These are phyloP conservation scores for Nycticebus coucang DNA, from an alignment of 2,113 vertebrate genomes.

Conservation along the genomic window DNA sequence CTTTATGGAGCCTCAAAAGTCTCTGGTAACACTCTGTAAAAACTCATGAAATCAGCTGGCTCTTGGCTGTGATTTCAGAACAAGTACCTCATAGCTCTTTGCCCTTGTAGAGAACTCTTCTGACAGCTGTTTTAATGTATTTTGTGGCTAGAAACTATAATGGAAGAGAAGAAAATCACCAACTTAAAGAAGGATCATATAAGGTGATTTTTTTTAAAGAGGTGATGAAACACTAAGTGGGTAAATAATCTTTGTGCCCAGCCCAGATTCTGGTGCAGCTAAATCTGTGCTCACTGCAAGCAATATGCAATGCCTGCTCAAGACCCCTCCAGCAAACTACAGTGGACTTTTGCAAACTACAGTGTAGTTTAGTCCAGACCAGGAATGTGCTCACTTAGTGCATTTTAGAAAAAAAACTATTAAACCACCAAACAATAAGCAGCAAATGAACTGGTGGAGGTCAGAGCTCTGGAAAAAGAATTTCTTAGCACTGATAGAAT, in stretches of 20 bases:
- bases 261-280: background rate
- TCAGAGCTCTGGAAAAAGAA: background rate
- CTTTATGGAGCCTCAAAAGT: background rate
- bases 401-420: background rate
- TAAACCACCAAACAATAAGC: background rate
- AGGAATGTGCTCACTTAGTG: background rate
- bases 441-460: background rate
- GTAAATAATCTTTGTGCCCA: background rate
- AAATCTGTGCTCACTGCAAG: background rate
- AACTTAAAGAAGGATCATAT: constrained; percentile 27
- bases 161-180: background rate
- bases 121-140: background rate
- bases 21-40: constrained; percentile 24
- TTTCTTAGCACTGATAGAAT: background rate
- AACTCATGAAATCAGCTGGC: background rate
- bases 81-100: background rate
- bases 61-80: background rate
- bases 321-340: background rate
- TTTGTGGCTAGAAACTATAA: background rate
- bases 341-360: background rate
- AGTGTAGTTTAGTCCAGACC: background rate
- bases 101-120: background rate
- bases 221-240: background rate
- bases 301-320: background rate
- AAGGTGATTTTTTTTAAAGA: background rate